Conservation (phyloP, 2,113 vertebrate genomes). For the Callorhinus ursinus region DNA sequence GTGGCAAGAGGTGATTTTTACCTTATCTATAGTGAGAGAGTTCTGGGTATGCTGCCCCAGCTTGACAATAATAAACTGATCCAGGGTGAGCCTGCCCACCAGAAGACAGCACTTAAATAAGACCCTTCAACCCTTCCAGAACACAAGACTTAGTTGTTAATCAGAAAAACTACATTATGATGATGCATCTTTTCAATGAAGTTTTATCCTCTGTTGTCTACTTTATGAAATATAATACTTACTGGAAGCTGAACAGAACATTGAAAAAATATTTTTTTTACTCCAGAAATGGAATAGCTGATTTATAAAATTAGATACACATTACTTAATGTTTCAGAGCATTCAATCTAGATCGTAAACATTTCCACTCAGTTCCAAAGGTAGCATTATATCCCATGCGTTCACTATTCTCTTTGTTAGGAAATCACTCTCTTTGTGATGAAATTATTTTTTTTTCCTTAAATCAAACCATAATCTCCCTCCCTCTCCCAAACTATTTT, state of each 20-base stretch:
- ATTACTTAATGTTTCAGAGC: background rate
- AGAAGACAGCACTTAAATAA: background rate
- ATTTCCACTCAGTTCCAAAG: background rate
- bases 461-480: background rate
- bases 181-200: background rate
- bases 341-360: background rate
- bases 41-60: background rate
- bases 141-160: background rate
- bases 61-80: background rate
- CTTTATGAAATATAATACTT: background rate
- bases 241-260: background rate
- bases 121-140: background rate
- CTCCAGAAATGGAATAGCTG: background rate
- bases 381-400: background rate
- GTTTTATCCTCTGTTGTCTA: background rate
- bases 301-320: slow-evolving; percentile 8
- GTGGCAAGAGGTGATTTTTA: background rate
- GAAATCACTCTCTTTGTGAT: background rate
- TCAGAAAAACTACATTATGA: background rate
- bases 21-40: background rate
- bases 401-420: background rate
- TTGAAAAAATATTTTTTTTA: background rate
- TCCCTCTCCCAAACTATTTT: background rate
- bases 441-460: background rate
- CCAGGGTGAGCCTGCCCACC: background rate